phyloP scores from a whole-genome alignment of 64 coral and sea anemone genomes.

The Cladopsammia gracilis region DNA sequence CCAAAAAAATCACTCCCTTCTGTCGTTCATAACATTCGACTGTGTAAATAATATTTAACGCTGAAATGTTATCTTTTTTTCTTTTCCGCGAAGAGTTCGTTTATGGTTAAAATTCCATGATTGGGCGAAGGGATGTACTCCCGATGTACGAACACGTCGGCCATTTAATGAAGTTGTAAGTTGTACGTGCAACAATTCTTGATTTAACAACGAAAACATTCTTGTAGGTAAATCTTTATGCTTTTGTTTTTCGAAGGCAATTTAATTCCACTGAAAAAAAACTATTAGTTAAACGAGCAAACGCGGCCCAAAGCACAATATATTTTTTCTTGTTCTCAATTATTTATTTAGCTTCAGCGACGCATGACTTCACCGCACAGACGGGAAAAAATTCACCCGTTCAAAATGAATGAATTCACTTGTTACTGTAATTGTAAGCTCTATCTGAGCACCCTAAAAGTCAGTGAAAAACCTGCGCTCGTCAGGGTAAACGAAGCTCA shows the following conservation, averaged over 20 bases:
- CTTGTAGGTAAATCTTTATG: neutral
- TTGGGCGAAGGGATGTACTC: neutral
- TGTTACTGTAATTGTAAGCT: neutral
- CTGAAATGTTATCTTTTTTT: neutral
- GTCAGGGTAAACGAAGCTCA: neutral
- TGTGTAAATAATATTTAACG: constrained; percentile 16
- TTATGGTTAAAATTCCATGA: constrained; percentile 1
- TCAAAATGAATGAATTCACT: constrained; percentile 16
- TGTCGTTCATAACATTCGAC: neutral
- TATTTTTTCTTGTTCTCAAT: constrained; percentile 7
- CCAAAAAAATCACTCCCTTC: neutral
- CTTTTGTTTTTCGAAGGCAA: no score
- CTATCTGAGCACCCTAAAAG: constrained; percentile 19
- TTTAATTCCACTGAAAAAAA: no score
- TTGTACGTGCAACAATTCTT: neutral
- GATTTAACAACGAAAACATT: neutral
- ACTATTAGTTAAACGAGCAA: neutral
- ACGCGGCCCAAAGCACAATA: neutral
- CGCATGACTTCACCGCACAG: neutral
- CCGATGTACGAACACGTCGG: no score
- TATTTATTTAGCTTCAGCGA: constrained; percentile 5
- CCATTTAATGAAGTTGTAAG: no score
- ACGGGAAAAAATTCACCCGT: neutral
- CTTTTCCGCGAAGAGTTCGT: neutral
- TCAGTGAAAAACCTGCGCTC: neutral